These are phyloP conservation scores for Drosophila cognata DNA, from an alignment of 2,888 invertebrate species.

Conservation along the genomic window DNA sequence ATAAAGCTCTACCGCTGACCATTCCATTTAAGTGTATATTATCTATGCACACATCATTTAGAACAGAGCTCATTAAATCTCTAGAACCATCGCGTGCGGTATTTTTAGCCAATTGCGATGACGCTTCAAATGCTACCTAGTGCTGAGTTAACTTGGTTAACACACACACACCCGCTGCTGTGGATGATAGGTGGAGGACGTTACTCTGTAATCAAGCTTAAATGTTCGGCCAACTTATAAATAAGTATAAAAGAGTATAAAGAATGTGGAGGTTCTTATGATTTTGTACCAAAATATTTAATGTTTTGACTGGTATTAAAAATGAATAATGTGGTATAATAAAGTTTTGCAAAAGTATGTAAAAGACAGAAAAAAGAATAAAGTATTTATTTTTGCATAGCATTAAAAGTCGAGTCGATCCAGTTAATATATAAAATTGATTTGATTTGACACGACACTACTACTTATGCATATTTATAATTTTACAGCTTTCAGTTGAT, in stretches of 20 bases:
- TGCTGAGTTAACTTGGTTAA: constrained; percentile 36
- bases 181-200: constrained; percentile 7
- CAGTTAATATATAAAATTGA: neutral
- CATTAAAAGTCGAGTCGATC: neutral
- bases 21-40: constrained; percentile 33
- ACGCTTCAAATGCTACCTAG: constrained; percentile 22
- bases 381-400: neutral
- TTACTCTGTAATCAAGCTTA: neutral
- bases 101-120: constrained; percentile 68
- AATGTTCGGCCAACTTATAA: neutral
- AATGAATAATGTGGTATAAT: neutral
- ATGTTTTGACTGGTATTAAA: neutral
- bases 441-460: neutral
- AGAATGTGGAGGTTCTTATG: neutral
- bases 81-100: constrained; percentile 21
- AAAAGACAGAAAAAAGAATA: neutral
- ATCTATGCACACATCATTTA: constrained; percentile 34
- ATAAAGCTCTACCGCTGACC: constrained; percentile 8
- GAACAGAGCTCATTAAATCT: constrained; percentile 24
- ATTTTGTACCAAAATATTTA: neutral
- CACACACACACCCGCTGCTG: constrained; percentile 7
- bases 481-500: neutral
- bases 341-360: neutral
- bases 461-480: neutral
- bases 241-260: neutral